phyloP scores from a whole-genome alignment of 2,888 invertebrate genomes.

The Dimorphilus gyrociliatus region DNA sequence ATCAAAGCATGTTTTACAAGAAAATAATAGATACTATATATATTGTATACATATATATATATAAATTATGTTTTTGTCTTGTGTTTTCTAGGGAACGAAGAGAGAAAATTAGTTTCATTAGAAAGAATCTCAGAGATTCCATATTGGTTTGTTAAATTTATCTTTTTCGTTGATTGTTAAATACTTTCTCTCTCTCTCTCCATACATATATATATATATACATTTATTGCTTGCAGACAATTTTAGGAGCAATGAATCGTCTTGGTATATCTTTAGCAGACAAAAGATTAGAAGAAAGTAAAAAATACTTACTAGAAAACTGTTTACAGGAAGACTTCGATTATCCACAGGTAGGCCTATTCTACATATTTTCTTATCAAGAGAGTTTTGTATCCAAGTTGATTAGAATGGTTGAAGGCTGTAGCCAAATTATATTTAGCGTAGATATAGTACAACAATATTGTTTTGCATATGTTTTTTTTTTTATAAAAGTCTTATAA shows the following conservation, averaged over 20 bases:
- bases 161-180: no score
- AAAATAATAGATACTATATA: no score
- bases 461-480: constrained; percentile 1
- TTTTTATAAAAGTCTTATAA: no score
- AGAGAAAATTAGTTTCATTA: no score
- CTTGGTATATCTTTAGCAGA: constrained; percentile 30
- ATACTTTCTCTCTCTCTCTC: no score
- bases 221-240: constrained; percentile 25
- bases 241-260: constrained; percentile 27
- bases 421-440: neutral
- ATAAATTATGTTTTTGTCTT: no score
- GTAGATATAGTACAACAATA: neutral
- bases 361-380: neutral
- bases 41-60: no score
- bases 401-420: neutral
- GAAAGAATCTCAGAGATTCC: no score
- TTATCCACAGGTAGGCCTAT: constrained; percentile 13
- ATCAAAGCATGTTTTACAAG: no score
- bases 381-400: neutral
- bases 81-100: no score
- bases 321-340: constrained; percentile 13
- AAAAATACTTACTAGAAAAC: constrained; percentile 23
- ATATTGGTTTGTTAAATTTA: no score
- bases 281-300: constrained; percentile 40
- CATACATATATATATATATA: no score